phyloP scores from a whole-genome alignment of 1,140 invertebrate species.

The Chrysoperla carnea region DNA sequence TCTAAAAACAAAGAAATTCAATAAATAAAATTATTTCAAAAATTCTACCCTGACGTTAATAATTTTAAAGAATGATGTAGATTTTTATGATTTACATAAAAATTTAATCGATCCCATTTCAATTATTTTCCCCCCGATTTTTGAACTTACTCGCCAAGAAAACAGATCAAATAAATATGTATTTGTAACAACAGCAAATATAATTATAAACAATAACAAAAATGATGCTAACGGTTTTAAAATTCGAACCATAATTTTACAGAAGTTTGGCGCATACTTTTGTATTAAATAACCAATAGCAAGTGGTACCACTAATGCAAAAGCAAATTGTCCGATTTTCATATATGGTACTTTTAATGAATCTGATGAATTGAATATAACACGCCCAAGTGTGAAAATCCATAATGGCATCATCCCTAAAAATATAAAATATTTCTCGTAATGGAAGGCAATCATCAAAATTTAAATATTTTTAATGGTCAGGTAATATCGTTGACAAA shows the following conservation, averaged over 20 bases:
- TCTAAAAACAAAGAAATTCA: slow-evolving; percentile 36
- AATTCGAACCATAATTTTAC: slow-evolving; percentile 53
- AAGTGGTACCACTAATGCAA: slow-evolving; percentile 67
- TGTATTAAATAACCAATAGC: slow-evolving; percentile 62
- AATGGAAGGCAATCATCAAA: no score
- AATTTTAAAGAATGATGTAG: not conserved
- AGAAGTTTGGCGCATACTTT: slow-evolving; percentile 41
- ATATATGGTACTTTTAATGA: slow-evolving; percentile 57
- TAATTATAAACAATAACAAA: slow-evolving; percentile 73
- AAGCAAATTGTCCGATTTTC: slow-evolving; percentile 57
- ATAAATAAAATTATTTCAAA: slow-evolving; percentile 4
- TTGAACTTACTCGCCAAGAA: slow-evolving; percentile 57
- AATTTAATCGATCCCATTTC: no score
- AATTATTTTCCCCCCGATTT: no score
- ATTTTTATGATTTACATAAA: no score
- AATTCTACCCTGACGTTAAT: not conserved
- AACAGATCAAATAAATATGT: slow-evolving; percentile 80
- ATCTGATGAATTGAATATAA: slow-evolving; percentile 52
- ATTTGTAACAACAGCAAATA: slow-evolving; percentile 86
- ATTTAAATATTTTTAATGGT: no score
- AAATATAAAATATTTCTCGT: no score
- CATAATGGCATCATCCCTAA: slow-evolving; percentile 86
- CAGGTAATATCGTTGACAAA: no score
- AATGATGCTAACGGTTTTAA: slow-evolving; percentile 72
- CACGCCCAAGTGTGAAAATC: slow-evolving; percentile 79